Base-by-base conservation (phyloP, 2,888 invertebrate species). In the Eupithecia inturbata region DNA sequence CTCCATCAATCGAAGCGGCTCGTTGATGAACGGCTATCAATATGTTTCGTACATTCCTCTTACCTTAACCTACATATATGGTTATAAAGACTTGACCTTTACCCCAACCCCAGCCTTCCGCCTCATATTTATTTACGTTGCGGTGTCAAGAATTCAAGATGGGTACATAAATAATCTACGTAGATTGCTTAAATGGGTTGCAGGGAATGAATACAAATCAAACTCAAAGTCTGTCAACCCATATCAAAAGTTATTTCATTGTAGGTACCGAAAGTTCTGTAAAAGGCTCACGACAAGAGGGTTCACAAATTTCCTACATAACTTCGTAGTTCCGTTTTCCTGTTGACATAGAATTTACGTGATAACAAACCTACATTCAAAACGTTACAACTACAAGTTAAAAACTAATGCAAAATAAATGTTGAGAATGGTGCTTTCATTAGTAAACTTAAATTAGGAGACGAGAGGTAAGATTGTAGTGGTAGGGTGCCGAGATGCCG, bases 11-110 rank as follows among this genome's bases (percentile, higher is more conserved):
- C 83, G 83, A 77, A 81, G 80, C 78, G 75, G 79, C 80, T 78
- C 74, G 81, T 81, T 81, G 84, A 82, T 84, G 84, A 82, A 81
- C 80, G 80, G 82, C 82, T 81, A 87, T 89, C 85, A 88, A 87
- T 79, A 79, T 77, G 76, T 77, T 78, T 77, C 72, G 67, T 68
- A 81, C 67, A 76, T 76, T 78, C 81, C 68, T 66, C 67, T 76
- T 75, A 66, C 39, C 39, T 64, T 39, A 62, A 16, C 62, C 62
- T 28, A 39, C 39, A 22, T 66, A 75, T 82, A 41, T 72, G 71
- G 72, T 31, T 60, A 77, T 77, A 75, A 77, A 71, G 70, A 77
- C 69, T 62, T 77, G 79, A 78, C 78, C 79, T 78, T 70, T 79
- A 70, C 64, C 73, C 77, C 71, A 73, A 75, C 77, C 49, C 73